These are phyloP conservation scores for Lanistes nyassanus DNA, from an alignment of 1,140 invertebrate genomes.

Conservation along the genomic window DNA sequence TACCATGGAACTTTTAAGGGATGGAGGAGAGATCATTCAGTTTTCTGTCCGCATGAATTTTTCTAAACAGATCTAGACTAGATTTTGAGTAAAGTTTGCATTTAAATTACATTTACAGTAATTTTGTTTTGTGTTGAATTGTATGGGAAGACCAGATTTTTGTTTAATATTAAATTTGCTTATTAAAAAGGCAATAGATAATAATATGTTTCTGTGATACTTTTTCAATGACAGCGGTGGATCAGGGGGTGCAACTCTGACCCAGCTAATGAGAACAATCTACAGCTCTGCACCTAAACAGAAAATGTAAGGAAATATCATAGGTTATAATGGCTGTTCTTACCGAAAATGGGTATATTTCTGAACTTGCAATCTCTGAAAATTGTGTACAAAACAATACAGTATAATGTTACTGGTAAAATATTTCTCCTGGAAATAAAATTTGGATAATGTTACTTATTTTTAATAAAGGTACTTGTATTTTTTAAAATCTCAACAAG, in stretches of 20 bases:
- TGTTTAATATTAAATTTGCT: background rate
- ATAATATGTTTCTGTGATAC: conserved; percentile 7
- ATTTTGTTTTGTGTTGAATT: background rate
- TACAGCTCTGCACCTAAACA: conserved; percentile 33
- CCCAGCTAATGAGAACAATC: conserved; percentile 36
- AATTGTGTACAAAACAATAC: too few relatives aligned
- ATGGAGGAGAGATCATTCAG: background rate
- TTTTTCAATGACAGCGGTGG: conserved; percentile 15
- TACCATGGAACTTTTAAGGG: background rate
- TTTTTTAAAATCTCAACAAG: too few relatives aligned
- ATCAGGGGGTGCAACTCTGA: conserved; percentile 32
- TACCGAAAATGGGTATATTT: background rate
- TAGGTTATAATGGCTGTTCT: background rate
- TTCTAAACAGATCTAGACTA: background rate
- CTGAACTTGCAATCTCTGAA: too few relatives aligned
- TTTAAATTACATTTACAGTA: background rate
- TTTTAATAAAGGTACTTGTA: too few relatives aligned
- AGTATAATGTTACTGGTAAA: too few relatives aligned
- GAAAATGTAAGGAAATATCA: conserved; percentile 30
- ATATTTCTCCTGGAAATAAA: too few relatives aligned
- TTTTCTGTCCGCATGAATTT: background rate
- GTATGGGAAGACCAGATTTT: background rate
- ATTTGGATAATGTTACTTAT: too few relatives aligned
- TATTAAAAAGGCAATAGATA: too few relatives aligned
- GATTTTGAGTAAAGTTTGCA: background rate